These are phyloP conservation scores for mouse (Mus musculus) DNA, from an alignment of 2,113 vertebrate genomes.

Conservation along the genomic window GRCm39 chr7:114495001-114495500, in stretches of 20 bases:
- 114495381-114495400: neutral
- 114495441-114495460: slow-evolving; percentile 45
- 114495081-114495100: neutral
- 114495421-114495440: neutral
- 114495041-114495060: neutral
- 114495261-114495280: neutral
- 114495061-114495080: slow-evolving; percentile 35
- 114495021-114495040: neutral
- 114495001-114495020: neutral
- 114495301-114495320: slow-evolving; percentile 44
- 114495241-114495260: neutral
- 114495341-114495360: neutral
- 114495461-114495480: neutral
- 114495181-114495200: neutral
- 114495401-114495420: neutral
- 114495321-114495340: neutral
- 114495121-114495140: neutral
- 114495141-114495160: neutral
- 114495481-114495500: slow-evolving; percentile 10
- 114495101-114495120: neutral
- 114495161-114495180: neutral
- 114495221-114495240: neutral
- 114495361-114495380: neutral
- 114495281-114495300: neutral
- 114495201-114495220: neutral